Evolutionary conservation across 2,797 vertebrate genomes (phyloP).

Genomic region (Linurgus olivaceus): DNA sequence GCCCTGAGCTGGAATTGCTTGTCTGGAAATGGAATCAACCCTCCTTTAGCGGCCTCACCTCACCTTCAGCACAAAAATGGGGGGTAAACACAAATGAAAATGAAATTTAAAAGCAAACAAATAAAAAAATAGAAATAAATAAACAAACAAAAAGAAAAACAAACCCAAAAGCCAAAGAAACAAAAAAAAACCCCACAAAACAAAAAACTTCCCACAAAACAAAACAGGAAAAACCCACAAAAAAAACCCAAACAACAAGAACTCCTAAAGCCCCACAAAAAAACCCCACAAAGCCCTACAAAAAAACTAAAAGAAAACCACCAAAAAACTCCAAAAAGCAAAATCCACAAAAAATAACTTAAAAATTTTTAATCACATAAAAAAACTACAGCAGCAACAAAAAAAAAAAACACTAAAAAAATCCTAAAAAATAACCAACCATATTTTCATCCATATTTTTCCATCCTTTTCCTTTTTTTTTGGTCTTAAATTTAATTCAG

Average conservation of each 20-base stretch:
- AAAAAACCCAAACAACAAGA: too few relatives aligned
- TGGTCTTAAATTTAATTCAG: too few relatives aligned
- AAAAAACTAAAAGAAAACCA: background rate
- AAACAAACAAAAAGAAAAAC: background rate
- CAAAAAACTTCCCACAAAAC: background rate
- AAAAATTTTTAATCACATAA: background rate
- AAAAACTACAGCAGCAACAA: background rate
- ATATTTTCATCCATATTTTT: background rate
- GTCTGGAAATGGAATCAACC: background rate
- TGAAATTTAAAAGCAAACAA: rapidly evolving
- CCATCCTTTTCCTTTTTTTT: background rate
- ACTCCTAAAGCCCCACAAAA: rapidly evolving
- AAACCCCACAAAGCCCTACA: too few relatives aligned
- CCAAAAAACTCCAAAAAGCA: rapidly evolving
- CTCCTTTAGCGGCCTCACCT: background rate
- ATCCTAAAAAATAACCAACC: background rate
- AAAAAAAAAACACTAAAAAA: background rate
- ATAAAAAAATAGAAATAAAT: rapidly evolving
- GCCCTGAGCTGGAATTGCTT: background rate
- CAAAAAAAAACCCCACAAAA: background rate
- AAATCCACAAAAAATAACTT: background rate
- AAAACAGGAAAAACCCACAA: rapidly evolving
- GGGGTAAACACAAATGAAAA: background rate
- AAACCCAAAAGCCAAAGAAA: rapidly evolving
- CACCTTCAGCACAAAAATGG: rapidly evolving